Conservation (phyloP, 2,888 invertebrate species). For the Drosophila kokeensis region DNA sequence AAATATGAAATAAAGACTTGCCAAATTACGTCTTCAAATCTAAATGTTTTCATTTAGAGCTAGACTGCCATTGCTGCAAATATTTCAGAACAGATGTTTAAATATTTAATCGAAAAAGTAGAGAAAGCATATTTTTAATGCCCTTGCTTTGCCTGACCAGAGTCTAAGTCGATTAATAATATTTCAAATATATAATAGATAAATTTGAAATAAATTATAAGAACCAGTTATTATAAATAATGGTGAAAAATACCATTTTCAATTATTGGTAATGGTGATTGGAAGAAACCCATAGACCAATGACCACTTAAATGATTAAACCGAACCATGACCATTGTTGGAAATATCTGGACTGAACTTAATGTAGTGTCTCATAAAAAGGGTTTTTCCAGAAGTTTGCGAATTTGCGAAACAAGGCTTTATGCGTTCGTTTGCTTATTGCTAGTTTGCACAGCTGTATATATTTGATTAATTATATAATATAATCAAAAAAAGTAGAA, state of each 20-base stretch:
- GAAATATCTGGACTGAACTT: neutral
- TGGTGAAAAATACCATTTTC: neutral
- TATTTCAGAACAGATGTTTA: neutral
- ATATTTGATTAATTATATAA: neutral
- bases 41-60: neutral
- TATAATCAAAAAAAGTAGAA: neutral
- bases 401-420: neutral
- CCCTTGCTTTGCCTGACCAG: neutral
- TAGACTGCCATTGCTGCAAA: neutral
- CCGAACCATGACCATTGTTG: neutral
- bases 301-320: neutral
- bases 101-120: neutral
- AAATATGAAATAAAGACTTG: slow-evolving; percentile 1
- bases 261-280: neutral
- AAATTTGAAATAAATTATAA: neutral
- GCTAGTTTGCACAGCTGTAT: neutral
- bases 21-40: neutral
- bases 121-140: neutral
- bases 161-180: neutral
- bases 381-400: neutral
- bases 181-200: neutral
- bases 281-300: neutral
- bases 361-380: neutral
- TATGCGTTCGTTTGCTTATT: neutral
- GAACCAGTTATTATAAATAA: neutral